phyloP scores from a whole-genome alignment of 1,140 invertebrate genomes.

The Monomorium pharaonis region DNA sequence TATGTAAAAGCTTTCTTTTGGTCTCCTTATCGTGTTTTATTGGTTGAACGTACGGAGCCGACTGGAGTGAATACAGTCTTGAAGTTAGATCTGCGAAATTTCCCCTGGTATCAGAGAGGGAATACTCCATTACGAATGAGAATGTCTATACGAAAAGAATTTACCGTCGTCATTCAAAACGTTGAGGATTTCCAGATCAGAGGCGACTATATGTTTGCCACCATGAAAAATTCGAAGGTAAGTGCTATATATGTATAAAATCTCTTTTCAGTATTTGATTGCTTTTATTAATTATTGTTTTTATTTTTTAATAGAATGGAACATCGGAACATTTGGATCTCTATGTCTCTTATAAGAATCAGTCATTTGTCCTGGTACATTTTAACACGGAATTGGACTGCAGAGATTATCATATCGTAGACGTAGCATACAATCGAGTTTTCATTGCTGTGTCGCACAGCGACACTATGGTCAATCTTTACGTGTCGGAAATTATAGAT shows the following conservation, averaged over 20 bases:
- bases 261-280: background rate
- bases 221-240: constrained; percentile 83
- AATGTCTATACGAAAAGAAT: constrained; percentile 15
- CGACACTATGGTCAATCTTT: constrained; percentile 91
- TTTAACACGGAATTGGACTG: constrained; percentile 90
- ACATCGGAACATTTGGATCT: constrained; percentile 87
- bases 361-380: constrained; percentile 89
- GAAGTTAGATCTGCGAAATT: constrained; percentile 78
- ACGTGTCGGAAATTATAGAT: constrained; percentile 89
- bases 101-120: background rate
- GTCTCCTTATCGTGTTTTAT: constrained; percentile 86
- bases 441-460: constrained; percentile 94
- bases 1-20: constrained; percentile 92
- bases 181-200: constrained; percentile 93
- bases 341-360: constrained; percentile 91
- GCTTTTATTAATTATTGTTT: background rate
- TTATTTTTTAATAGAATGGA: constrained; percentile 27
- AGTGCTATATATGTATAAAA: background rate
- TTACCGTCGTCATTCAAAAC: constrained; percentile 76
- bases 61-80: constrained; percentile 87
- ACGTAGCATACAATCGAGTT: constrained; percentile 92
- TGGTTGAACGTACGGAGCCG: constrained; percentile 90
- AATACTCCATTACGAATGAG: background rate
- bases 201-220: constrained; percentile 94
- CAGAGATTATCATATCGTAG: constrained; percentile 92